Conservation (phyloP, 2,888 invertebrate genomes). For the Drosophila parthenogenetica region DNA sequence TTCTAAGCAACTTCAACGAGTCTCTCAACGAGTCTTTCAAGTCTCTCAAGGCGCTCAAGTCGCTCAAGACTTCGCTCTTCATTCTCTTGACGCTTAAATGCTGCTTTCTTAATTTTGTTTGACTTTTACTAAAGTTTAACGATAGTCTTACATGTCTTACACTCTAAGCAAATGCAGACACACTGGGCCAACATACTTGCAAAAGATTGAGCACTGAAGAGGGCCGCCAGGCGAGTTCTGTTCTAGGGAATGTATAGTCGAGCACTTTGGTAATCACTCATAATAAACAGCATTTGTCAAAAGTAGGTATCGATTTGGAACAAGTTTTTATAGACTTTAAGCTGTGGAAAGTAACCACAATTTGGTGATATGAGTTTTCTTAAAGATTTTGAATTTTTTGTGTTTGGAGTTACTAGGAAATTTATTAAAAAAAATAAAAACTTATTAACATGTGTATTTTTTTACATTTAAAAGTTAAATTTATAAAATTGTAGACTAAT, state of each 20-base stretch:
- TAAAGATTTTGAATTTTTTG: too few species aligned
- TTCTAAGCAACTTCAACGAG: conserved; percentile 39
- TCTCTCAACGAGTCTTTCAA: conserved; percentile 4
- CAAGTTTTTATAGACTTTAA: neutral
- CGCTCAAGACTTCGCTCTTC: neutral
- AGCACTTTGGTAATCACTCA: conserved; percentile 70
- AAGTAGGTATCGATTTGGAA: conserved; percentile 38
- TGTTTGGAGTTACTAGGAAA: too few species aligned
- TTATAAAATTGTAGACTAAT: too few species aligned
- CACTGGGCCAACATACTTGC: neutral
- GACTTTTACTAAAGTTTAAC: conserved; percentile 74
- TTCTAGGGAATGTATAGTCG: conserved; percentile 39
- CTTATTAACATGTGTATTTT: too few species aligned
- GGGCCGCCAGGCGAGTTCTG: conserved; percentile 3
- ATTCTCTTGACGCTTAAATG: conserved; percentile 14
- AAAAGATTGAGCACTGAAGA: neutral
- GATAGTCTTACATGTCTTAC: conserved; percentile 65
- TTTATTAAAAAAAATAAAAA: too few species aligned
- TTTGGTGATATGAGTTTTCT: neutral
- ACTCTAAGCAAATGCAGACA: conserved; percentile 53
- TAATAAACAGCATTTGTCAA: conserved; percentile 63
- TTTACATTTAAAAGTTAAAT: too few species aligned
- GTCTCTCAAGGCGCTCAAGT: conserved; percentile 2
- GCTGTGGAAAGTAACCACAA: neutral
- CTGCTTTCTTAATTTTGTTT: conserved; percentile 74